Conservation (phyloP, 2,888 invertebrate species). For the Seira sanloemensis region DNA sequence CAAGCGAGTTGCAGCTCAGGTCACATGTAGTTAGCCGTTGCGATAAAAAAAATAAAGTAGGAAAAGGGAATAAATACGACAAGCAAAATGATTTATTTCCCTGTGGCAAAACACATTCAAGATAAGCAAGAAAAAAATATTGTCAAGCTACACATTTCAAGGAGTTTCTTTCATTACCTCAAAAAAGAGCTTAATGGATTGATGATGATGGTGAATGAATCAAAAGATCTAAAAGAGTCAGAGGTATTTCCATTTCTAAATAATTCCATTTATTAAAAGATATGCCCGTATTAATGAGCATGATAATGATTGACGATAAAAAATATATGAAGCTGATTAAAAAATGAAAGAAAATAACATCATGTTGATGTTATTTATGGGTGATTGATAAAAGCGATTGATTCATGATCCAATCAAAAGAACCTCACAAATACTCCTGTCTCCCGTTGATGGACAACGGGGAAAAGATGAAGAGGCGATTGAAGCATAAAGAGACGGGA, state of each 20-base stretch:
- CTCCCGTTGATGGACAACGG: too few relatives aligned
- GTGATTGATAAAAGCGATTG: neutral
- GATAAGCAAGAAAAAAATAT: neutral
- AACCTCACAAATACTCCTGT: neutral
- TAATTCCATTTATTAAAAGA: neutral
- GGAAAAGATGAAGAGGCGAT: neutral
- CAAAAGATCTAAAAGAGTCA: neutral
- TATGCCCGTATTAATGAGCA: neutral
- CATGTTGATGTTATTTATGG: neutral
- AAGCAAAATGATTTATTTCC: neutral
- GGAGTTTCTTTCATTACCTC: neutral
- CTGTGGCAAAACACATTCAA: neutral
- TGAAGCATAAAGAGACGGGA: neutral
- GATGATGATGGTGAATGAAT: neutral
- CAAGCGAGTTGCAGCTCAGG: too few relatives aligned
- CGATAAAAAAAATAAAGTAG: neutral
- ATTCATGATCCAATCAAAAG: neutral
- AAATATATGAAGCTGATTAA: neutral
- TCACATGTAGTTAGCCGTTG: neutral
- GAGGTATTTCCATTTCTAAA: neutral
- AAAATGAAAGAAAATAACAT: neutral
- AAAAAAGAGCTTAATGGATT: too few relatives aligned
- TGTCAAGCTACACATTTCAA: neutral
- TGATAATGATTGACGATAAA: neutral
- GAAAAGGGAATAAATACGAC: neutral